A percentile compares a stretch with the other conserved stretches of the same genome.
These are phyloP conservation scores for Theristicus caerulescens DNA, from an alignment of 2,113 vertebrate genomes.

Conservation along the genomic window DNA sequence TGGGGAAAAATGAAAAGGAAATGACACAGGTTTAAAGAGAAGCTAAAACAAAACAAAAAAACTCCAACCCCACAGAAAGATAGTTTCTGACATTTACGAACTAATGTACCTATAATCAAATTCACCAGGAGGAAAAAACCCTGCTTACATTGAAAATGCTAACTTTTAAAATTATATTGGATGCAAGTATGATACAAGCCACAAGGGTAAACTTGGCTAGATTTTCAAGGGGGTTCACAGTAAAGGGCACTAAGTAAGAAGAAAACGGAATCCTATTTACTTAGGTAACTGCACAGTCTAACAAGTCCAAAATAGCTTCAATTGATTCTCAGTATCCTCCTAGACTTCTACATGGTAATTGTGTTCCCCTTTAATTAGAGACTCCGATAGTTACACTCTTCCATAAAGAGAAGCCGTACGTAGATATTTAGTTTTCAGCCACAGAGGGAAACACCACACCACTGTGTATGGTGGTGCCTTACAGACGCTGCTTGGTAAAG, in stretches of 20 bases:
- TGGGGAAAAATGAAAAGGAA: constrained; percentile 39
- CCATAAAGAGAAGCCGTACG: constrained; percentile 57
- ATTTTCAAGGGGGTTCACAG: not conserved
- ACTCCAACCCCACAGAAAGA: not conserved
- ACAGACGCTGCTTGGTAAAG: constrained; percentile 23
- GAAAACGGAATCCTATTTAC: not conserved
- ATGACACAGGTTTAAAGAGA: constrained; percentile 5
- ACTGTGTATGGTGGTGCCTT: not conserved
- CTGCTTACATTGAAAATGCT: not conserved
- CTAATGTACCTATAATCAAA: not conserved
- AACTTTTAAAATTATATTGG: not conserved
- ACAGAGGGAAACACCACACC: constrained; percentile 35
- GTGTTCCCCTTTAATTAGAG: constrained; percentile 61
- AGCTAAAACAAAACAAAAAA: not conserved
- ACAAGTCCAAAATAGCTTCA: constrained; percentile 39
- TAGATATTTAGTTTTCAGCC: constrained; percentile 30
- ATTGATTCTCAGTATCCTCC: constrained; percentile 24
- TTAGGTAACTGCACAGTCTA: constrained; percentile 12
- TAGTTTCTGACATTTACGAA: not conserved
- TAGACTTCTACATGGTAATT: constrained; percentile 38
- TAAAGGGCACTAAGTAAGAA: constrained; percentile 8
- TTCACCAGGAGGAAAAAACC: not conserved
- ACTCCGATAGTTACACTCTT: not conserved
- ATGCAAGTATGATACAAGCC: not conserved
- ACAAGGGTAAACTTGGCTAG: not conserved